Conservation (phyloP, 2,113 vertebrate species). For the Melanerpes aurifrons region DNA sequence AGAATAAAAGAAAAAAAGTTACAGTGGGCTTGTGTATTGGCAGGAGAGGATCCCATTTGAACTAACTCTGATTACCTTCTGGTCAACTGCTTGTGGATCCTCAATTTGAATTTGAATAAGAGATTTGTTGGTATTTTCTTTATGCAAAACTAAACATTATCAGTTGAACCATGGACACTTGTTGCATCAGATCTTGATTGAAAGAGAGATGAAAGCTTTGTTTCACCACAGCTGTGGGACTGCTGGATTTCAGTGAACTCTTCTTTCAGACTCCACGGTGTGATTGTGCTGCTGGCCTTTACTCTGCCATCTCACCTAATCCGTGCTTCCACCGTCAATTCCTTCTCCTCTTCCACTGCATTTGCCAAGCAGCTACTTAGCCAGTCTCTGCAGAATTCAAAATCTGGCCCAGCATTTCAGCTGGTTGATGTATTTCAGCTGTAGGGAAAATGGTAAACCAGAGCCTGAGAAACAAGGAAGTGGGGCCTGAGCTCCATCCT, state of each 20-base stretch:
- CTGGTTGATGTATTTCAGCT: slow-evolving; percentile 19
- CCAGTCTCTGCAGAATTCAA: neutral
- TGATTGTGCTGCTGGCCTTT: neutral
- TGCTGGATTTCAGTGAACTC: neutral
- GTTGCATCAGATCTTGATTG: neutral
- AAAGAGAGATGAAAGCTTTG: neutral
- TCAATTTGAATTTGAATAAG: neutral
- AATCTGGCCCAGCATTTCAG: neutral
- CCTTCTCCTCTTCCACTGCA: neutral
- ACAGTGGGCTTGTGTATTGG: neutral
- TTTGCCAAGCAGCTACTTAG: slow-evolving; percentile 23
- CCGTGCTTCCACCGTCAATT: neutral
- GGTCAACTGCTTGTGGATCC: neutral
- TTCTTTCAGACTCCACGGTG: neutral
- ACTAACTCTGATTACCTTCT: neutral
- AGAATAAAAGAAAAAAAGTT: neutral
- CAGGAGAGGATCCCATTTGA: neutral
- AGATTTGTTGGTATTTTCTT: neutral
- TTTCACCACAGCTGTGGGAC: neutral
- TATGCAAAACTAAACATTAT: neutral
- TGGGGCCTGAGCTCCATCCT: neutral
- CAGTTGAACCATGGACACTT: neutral
- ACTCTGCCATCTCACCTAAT: neutral
- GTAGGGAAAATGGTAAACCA: neutral
- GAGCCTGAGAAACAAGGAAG: neutral